These are phyloP conservation scores for Criorhina ranunculi DNA, from an alignment of 2,888 invertebrate genomes.

Conservation along the genomic window DNA sequence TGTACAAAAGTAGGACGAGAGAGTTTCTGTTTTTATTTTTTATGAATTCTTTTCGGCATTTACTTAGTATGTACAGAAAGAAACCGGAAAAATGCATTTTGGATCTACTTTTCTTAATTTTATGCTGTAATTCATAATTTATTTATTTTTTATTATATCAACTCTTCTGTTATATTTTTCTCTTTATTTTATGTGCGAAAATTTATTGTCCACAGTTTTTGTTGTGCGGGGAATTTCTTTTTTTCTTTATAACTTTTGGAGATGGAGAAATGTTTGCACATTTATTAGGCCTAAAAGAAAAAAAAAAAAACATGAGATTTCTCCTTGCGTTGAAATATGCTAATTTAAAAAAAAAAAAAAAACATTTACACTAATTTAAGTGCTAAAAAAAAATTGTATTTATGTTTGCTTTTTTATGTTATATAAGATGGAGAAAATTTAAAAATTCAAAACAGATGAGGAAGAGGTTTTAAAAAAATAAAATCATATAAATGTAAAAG, in stretches of 20 bases:
- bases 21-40: slow-evolving; percentile 1
- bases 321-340: slow-evolving; percentile 39
- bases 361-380: slow-evolving; percentile 13
- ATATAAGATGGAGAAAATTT: slow-evolving; percentile 9
- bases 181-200: slow-evolving; percentile 14
- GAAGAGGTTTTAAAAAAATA: not conserved
- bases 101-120: slow-evolving; percentile 24
- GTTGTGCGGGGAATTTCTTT: slow-evolving; percentile 34
- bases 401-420: not conserved
- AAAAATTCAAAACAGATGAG: not conserved
- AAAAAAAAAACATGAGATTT: slow-evolving; percentile 19
- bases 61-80: slow-evolving; percentile 1
- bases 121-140: slow-evolving; percentile 23
- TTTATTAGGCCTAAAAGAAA: slow-evolving; percentile 45
- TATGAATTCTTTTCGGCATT: not conserved
- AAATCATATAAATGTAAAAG: no score
- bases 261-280: slow-evolving; percentile 53
- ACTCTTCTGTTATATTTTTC: not conserved
- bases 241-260: no score
- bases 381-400: slow-evolving; percentile 25
- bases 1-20: slow-evolving; percentile 25
- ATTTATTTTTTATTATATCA: slow-evolving; percentile 11
- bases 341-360: no score
- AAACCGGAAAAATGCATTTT: slow-evolving; percentile 25
- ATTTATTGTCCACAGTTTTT: slow-evolving; percentile 2